Base-by-base conservation (phyloP, 2,797 vertebrate genomes). In the Myotis myotis region DNA sequence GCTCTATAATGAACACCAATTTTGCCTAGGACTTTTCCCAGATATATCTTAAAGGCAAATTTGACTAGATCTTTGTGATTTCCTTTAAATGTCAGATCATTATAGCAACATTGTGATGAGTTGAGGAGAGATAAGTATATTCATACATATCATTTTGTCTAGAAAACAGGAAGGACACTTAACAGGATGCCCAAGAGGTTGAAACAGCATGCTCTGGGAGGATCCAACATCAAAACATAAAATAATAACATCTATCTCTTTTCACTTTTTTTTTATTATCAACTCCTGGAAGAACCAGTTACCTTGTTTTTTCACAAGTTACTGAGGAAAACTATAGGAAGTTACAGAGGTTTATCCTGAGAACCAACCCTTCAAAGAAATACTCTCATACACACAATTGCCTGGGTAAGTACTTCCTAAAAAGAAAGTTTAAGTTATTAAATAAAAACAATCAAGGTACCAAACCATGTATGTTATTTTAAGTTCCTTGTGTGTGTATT, bases 41-140 rank as follows among this genome's bases (percentile, higher is more conserved):
- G 5, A 8, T 23, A 33, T 25, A 62, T 64, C 53, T 78, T 36
- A 57, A 64, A 91, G 44, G 6, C 30, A 89, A 87, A 91, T 82
- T 84, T 93, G 30, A 87, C 13, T 60, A 79, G 36, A 87, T 28
- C n/a, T 30, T 78, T 78, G 25, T 70, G 30, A 60, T 38, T 89
- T 87, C 86, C 28, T 94, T 92, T 87, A 12, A 88, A 68, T 92
- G 8, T 79, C 82, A 96, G 49, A 30, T 83, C 8, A 89, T 78
- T 89, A 75, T 5, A 74, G 8, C 81, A 62, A 47, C 2, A 53
- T 3, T 62, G 20, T 81, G 33, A 49, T 92, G 51, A 89, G 12
- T 16, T 60, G 6, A 82, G 47, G 55, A 89, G n/a, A 89, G 23
- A 53, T 13, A 66, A 89, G 79, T 49, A 70, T 1, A 76, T 49